A percentile compares a stretch with the other conserved stretches of the same genome.
These are phyloP conservation scores for Tenualosa ilisha DNA, from an alignment of 2,797 vertebrate species.

Conservation along the genomic window DNA sequence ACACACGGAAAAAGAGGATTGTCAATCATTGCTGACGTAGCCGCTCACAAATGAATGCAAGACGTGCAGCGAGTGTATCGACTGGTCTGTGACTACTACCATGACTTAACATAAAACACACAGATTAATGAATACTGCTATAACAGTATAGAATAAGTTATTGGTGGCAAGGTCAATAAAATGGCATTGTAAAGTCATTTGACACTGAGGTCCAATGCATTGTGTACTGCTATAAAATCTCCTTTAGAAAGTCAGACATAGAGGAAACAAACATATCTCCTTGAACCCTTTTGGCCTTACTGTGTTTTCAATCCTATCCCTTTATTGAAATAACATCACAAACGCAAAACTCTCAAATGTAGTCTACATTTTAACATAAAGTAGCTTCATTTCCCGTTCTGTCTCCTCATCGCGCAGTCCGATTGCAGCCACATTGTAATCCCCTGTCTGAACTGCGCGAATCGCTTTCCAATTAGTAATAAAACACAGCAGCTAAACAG, in stretches of 20 bases:
- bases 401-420: background rate
- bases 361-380: slow-evolving; percentile 13
- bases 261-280: background rate
- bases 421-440: slow-evolving; percentile 8
- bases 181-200: background rate
- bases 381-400: slow-evolving; percentile 18
- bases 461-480: slow-evolving; percentile 13
- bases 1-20: slow-evolving; percentile 30
- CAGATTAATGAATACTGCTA: background rate
- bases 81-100: background rate
- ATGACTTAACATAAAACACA: slow-evolving; percentile 21
- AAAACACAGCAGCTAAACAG: background rate
- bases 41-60: slow-evolving; percentile 32
- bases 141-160: background rate
- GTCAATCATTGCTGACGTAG: slow-evolving; percentile 40
- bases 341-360: background rate
- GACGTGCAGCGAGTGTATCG: slow-evolving; percentile 6
- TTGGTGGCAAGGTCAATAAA: background rate
- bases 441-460: background rate
- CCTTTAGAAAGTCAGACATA: background rate
- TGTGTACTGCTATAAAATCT: background rate
- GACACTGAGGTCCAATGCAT: background rate
- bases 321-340: background rate
- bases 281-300: background rate
- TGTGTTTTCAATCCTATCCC: background rate